These are phyloP conservation scores for Nymphalis c-album DNA, from an alignment of 2,888 invertebrate genomes.

Conservation along the genomic window DNA sequence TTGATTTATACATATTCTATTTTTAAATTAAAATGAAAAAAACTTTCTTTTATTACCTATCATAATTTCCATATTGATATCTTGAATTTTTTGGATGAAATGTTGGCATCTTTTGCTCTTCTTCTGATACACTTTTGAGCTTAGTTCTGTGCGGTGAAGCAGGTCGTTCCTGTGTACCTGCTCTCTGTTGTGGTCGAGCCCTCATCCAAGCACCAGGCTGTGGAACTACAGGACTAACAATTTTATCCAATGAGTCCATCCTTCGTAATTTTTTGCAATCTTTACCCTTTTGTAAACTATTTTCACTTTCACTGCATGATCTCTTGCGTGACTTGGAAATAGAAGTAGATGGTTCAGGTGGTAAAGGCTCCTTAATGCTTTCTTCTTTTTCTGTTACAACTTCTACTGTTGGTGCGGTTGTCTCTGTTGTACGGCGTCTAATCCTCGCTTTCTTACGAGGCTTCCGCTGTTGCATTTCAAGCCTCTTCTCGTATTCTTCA, in stretches of 20 bases:
- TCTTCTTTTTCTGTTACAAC: conserved; percentile 55
- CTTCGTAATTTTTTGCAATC: conserved; percentile 83
- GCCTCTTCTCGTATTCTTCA: conserved; percentile 90
- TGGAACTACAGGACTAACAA: conserved; percentile 94
- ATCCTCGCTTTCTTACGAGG: conserved; percentile 85
- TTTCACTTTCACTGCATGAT: conserved; percentile 81
- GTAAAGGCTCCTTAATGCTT: conserved; percentile 65
- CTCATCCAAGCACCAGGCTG: conserved; percentile 93
- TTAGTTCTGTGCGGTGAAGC: conserved; percentile 72
- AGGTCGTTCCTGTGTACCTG: conserved; percentile 68
- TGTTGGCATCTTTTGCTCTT: conserved; percentile 79
- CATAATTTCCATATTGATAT: conserved; percentile 98
- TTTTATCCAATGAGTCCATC: conserved; percentile 90
- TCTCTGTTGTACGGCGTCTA: conserved; percentile 75
- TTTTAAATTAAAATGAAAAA: too few relatives aligned
- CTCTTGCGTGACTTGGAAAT: conserved; percentile 72
- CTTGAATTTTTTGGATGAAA: conserved; percentile 89
- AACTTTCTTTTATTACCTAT: conserved; percentile 77
- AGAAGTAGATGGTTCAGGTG: conserved; percentile 67
- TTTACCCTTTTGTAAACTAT: conserved; percentile 78
- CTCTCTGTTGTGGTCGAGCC: conserved; percentile 63
- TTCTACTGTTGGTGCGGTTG: conserved; percentile 56
- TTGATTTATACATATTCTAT: too few relatives aligned
- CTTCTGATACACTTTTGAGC: conserved; percentile 60
- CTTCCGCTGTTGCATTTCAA: conserved; percentile 86